A percentile compares a stretch with the other conserved stretches of the same genome.
phyloP scores from a whole-genome alignment of 2,113 vertebrate species.

The Bucco capensis region DNA sequence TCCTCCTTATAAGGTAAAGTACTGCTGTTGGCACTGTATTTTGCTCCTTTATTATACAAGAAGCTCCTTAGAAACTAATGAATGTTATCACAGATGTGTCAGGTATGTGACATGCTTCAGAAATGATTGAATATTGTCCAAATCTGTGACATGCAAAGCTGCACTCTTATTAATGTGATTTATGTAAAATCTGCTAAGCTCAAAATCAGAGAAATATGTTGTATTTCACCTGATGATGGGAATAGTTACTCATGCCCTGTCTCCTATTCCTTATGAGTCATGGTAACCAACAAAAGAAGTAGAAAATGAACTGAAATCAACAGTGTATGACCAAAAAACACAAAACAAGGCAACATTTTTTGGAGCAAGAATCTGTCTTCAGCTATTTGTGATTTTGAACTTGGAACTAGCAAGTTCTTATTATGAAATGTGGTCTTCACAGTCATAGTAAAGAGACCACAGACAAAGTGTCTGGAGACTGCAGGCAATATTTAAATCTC shows the following conservation, averaged over 20 bases:
- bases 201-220: neutral
- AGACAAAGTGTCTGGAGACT: neutral
- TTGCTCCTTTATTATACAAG: neutral
- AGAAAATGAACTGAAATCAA: neutral
- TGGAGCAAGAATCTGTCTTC: neutral
- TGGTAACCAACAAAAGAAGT: neutral
- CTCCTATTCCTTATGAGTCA: neutral
- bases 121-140: neutral
- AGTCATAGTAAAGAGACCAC: neutral
- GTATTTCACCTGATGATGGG: neutral
- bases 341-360: neutral
- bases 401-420: neutral
- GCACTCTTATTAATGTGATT: neutral
- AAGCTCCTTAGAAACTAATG: neutral
- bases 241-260: neutral
- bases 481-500: neutral
- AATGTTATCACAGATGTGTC: neutral
- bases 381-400: conserved; percentile 1
- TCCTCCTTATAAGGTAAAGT: neutral
- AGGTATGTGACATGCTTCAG: neutral
- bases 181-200: neutral
- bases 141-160: neutral
- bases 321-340: neutral
- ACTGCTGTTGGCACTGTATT: neutral
- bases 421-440: neutral